These are phyloP conservation scores for Siniperca scherzeri DNA, from an alignment of 2,797 vertebrate species.

Conservation along the genomic window DNA sequence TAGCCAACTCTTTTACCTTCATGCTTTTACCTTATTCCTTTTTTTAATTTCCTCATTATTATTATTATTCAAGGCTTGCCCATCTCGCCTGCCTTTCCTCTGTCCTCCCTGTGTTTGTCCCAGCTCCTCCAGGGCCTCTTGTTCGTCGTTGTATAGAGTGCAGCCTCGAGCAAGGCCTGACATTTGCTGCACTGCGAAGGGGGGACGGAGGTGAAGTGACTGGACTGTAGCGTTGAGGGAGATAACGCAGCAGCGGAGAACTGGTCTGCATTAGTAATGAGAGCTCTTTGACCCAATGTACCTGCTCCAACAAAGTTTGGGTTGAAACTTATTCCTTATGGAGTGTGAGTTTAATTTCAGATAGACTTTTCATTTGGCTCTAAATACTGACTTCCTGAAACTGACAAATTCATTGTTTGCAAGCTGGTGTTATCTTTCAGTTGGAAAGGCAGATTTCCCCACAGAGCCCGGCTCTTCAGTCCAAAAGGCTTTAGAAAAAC, in stretches of 20 bases:
- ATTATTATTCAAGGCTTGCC: background rate
- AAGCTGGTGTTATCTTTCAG: conserved; percentile 38
- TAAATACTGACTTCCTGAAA: conserved; percentile 27
- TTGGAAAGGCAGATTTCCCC: conserved; percentile 42
- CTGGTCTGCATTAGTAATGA: conserved; percentile 54
- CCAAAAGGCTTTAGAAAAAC: background rate
- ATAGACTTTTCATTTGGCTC: conserved; percentile 12
- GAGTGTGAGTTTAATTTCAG: conserved; percentile 18
- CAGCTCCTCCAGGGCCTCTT: conserved; percentile 19
- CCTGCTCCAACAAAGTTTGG: conserved; percentile 31
- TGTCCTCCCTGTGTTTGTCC: conserved; percentile 16
- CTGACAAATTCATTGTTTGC: conserved; percentile 29
- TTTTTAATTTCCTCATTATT: background rate
- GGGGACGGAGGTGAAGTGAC: conserved; percentile 45
- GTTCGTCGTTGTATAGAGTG: conserved; percentile 5
- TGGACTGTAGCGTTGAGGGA: conserved; percentile 24
- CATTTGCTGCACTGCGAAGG: conserved; percentile 52
- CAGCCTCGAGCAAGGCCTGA: conserved; percentile 54
- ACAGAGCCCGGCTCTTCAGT: background rate
- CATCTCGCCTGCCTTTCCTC: background rate
- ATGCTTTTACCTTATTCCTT: background rate
- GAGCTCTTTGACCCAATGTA: conserved; percentile 33
- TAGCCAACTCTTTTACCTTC: background rate
- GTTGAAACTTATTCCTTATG: conserved; percentile 11
- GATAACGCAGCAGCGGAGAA: conserved; percentile 41